Evolutionary conservation across 2,888 invertebrate species (phyloP), one percentile per base, ranked within the genome.

Genomic region (Hypselothyrea guttata): DNA sequence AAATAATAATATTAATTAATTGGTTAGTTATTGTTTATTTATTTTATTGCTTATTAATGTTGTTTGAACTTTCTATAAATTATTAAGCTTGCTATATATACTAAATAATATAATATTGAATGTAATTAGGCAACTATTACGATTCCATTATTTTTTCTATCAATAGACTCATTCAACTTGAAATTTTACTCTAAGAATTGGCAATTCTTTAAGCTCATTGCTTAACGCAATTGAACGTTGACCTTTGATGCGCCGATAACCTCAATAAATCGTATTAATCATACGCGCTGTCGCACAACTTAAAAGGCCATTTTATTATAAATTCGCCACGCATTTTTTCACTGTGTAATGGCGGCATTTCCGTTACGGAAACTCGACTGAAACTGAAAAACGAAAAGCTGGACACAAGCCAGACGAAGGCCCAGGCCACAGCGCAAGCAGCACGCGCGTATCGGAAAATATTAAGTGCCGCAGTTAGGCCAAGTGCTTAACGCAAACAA

Each of bases 391-490:
- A 48, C 48, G 13, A 9, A 33, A 42, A 22, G 4, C 41, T n/a
- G n/a, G n/a, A 7, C n/a, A 11, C 34, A 42, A 34, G 16, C n/a
- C 35, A 35, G 28, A 1, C 12, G 28, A 12, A 8, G 34, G 13
- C 13, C 8, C 13, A 18, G 46, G 34, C 7, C 13, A 11, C 13
- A 18, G 46, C 52, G 42, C 49, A 27, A 54, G 35, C 45, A 55
- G 45, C 57, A 42, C 38, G 33, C 46, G 28, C 62, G 49, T 60
- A 59, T 79, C 77, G 81, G 84, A 73, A 73, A 86, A 77, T 84
- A 84, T 77, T 84, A 86, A 81, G 81, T 81, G 82, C 69, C 78
- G 48, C 79, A 68, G 84, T 77, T 81, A 61, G 79, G 61, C 71
- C 59, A 63, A 81, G 86, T 81, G 81, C 79, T 81, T 84, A 81